Evolutionary conservation across 1,140 invertebrate genomes (phyloP).

Genomic region (Heliothis virescens): DNA sequence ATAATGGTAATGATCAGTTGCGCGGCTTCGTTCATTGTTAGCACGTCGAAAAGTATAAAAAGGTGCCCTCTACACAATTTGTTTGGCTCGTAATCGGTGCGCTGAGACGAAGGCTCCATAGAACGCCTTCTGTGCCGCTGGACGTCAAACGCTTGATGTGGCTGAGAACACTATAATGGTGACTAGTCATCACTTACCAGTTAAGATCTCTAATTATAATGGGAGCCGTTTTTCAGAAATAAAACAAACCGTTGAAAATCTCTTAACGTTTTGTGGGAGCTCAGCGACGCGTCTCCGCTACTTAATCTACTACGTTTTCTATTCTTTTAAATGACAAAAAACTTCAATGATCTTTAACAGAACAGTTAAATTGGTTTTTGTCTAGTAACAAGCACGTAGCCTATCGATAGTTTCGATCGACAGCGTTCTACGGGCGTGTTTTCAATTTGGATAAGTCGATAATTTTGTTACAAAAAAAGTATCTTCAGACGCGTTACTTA

Average conservation of each 20-base stretch:
- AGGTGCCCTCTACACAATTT: slow-evolving; percentile 79
- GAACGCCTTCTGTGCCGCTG: slow-evolving; percentile 65
- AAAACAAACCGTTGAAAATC: slow-evolving; percentile 81
- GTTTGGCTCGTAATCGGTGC: slow-evolving; percentile 80
- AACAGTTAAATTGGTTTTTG: slow-evolving; percentile 78
- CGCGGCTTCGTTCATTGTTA: slow-evolving; percentile 80
- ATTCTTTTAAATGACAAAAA: slow-evolving; percentile 71
- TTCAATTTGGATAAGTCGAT: slow-evolving; percentile 56
- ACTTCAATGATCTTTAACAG: slow-evolving; percentile 73
- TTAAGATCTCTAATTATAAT: slow-evolving; percentile 78
- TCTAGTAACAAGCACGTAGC: slow-evolving; percentile 63
- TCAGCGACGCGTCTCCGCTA: slow-evolving; percentile 65
- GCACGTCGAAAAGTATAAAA: slow-evolving; percentile 80
- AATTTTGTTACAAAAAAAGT: slow-evolving; percentile 36
- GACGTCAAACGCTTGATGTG: slow-evolving; percentile 66
- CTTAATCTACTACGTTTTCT: slow-evolving; percentile 76
- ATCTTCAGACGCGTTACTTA: slow-evolving; percentile 4
- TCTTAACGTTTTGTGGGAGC: slow-evolving; percentile 78
- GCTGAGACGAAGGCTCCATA: slow-evolving; percentile 66
- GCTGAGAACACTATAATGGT: slow-evolving; percentile 70
- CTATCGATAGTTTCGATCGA: slow-evolving; percentile 59
- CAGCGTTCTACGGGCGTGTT: slow-evolving; percentile 53
- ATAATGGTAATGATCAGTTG: slow-evolving; percentile 85
- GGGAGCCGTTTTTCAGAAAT: slow-evolving; percentile 71
- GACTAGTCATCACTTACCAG: slow-evolving; percentile 75